A percentile compares a stretch with the other conserved stretches of the same genome.
Conservation (phyloP, 2,888 invertebrate genomes). For the Peribatodes rhomboidaria region DNA sequence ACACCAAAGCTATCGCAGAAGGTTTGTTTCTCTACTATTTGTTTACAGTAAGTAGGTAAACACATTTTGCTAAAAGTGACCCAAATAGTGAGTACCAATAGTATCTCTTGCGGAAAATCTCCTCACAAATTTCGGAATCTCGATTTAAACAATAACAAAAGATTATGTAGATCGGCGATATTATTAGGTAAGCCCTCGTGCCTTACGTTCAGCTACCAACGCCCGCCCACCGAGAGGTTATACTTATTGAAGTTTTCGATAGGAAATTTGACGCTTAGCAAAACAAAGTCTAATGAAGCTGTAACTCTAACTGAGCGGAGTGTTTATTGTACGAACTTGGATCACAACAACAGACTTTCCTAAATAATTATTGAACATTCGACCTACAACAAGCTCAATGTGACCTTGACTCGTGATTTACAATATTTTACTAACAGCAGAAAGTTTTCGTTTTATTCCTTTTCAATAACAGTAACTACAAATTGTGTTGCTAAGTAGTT, state of each 20-base stretch:
- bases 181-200: neutral
- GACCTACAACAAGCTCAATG: constrained; percentile 5
- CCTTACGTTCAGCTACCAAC: neutral
- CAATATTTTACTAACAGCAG: neutral
- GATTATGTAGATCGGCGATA: neutral
- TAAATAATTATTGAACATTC: constrained; percentile 6
- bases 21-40: too few species aligned
- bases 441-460: too few species aligned
- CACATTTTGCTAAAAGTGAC: too few species aligned
- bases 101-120: too few species aligned
- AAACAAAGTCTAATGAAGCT: constrained; percentile 19
- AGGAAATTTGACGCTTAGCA: constrained; percentile 14
- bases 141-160: neutral
- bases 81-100: too few species aligned
- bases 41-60: too few species aligned
- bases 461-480: too few species aligned
- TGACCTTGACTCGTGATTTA: neutral
- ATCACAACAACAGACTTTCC: constrained; percentile 6
- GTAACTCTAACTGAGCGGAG: constrained; percentile 5
- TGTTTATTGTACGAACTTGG: constrained; percentile 12
- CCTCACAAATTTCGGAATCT: too few species aligned
- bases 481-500: too few species aligned
- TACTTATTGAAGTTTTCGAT: neutral
- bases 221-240: neutral
- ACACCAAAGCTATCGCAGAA: too few species aligned